phyloP scores from a whole-genome alignment of 2,888 invertebrate genomes.

The Lasioglossum figueresi region DNA sequence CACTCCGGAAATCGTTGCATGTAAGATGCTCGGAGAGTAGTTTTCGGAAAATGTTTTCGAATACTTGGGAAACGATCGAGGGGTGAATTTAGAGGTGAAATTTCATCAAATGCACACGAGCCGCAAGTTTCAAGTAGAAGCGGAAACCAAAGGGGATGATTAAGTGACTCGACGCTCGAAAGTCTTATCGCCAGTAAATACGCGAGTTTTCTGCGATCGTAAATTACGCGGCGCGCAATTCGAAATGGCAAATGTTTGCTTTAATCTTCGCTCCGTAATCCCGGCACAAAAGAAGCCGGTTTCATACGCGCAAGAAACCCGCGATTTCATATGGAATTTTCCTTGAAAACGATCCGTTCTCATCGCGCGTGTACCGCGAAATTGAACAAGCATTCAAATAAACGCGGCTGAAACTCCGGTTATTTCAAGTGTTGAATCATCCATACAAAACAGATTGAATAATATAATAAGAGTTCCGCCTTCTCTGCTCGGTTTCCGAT shows the following conservation, averaged over 20 bases:
- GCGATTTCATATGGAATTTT: constrained; percentile 13
- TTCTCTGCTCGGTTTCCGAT: background rate
- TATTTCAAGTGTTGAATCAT: constrained; percentile 28
- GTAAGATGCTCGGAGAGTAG: background rate
- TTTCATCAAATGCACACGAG: background rate
- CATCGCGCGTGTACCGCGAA: constrained; percentile 15
- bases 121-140: background rate
- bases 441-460: background rate
- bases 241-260: background rate
- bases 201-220: background rate
- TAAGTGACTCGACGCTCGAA: background rate
- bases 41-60: background rate
- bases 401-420: constrained; percentile 11
- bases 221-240: background rate
- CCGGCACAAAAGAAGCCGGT: constrained; percentile 10
- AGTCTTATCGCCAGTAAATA: background rate
- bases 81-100: background rate
- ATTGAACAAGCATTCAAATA: constrained; percentile 25
- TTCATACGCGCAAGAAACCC: constrained; percentile 3
- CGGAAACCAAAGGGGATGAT: background rate
- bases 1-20: background rate
- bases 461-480: constrained; percentile 10
- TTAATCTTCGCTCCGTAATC: background rate
- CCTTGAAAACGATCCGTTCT: background rate
- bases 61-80: no score